These are phyloP conservation scores for Hypomesus transpacificus DNA, from an alignment of 2,113 vertebrate species.

Conservation along the genomic window DNA sequence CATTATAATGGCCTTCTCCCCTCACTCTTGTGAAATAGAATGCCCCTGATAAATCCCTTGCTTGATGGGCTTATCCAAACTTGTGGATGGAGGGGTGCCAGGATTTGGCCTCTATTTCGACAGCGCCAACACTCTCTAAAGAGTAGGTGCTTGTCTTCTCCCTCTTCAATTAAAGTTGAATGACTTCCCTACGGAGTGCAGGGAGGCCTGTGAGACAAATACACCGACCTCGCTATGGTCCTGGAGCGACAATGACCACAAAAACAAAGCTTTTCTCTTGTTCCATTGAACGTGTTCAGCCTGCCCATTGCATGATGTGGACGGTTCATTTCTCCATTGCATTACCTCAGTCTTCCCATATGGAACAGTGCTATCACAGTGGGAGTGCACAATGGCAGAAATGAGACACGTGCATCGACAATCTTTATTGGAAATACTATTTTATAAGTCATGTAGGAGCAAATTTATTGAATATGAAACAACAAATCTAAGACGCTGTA, in stretches of 20 bases:
- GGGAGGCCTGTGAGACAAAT: slow-evolving; percentile 36
- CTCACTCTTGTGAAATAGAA: slow-evolving; percentile 48
- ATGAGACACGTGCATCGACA: slow-evolving; percentile 12
- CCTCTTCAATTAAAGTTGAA: slow-evolving; percentile 60
- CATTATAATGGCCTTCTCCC: slow-evolving; percentile 45
- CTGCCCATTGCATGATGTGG: slow-evolving; percentile 63
- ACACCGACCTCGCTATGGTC: slow-evolving; percentile 24
- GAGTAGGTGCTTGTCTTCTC: slow-evolving; percentile 17
- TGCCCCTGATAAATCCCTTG: slow-evolving; percentile 36
- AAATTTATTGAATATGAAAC: not conserved
- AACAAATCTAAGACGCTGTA: not conserved
- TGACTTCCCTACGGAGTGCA: slow-evolving; percentile 32
- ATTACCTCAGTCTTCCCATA: slow-evolving; percentile 62
- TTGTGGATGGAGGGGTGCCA: slow-evolving; percentile 39
- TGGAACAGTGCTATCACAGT: slow-evolving; percentile 50
- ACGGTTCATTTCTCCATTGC: slow-evolving; percentile 65
- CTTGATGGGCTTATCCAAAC: slow-evolving; percentile 31
- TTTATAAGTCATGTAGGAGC: not conserved
- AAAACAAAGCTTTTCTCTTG: slow-evolving; percentile 68
- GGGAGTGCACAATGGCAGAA: slow-evolving; percentile 21
- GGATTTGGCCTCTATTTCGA: slow-evolving; percentile 12
- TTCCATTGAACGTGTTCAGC: slow-evolving; percentile 56
- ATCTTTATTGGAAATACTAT: slow-evolving; percentile 12
- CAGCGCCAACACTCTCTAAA: slow-evolving; percentile 29
- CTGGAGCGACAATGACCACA: slow-evolving; percentile 36